A percentile compares a stretch with the other conserved stretches of the same genome.
Evolutionary conservation across 2,888 invertebrate species (phyloP).

Genomic region (Perizoma affinitatum): DNA sequence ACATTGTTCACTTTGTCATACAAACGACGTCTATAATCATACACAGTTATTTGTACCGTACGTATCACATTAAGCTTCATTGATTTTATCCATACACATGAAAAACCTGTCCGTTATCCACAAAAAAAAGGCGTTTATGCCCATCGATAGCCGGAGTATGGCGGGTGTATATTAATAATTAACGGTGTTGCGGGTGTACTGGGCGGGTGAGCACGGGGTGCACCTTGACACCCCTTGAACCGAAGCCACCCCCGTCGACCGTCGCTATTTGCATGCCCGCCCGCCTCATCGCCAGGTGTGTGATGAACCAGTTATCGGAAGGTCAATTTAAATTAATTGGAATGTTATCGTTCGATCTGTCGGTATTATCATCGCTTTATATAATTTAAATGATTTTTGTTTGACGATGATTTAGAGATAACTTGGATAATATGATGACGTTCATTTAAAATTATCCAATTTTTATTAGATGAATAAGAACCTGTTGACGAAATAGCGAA

Average conservation of each 20-base stretch:
- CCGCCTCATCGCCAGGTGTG: conserved; percentile 46
- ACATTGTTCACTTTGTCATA: no score
- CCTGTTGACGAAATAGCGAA: no score
- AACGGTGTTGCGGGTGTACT: conserved; percentile 36
- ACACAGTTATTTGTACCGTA: no score
- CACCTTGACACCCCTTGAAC: conserved; percentile 62
- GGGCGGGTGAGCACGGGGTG: conserved; percentile 45
- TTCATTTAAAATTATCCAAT: no score
- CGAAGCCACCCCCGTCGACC: conserved; percentile 37
- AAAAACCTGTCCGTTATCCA: conserved; percentile 23
- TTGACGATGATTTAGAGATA: no score
- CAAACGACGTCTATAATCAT: no score
- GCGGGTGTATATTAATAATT: conserved; percentile 56
- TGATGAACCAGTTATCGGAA: conserved; percentile 49
- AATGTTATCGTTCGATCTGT: conserved; percentile 36
- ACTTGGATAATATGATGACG: no score
- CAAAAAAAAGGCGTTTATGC: conserved; percentile 31
- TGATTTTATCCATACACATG: conserved; percentile 1
- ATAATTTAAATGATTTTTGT: no score
- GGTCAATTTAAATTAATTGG: conserved; percentile 47
- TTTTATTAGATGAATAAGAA: no score
- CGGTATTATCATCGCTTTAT: conserved; percentile 9
- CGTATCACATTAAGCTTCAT: no score
- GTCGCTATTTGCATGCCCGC: conserved; percentile 48
- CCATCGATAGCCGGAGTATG: conserved; percentile 35